phyloP scores from a whole-genome alignment of 2,888 invertebrate genomes.

The Hoplodrina blanda region DNA sequence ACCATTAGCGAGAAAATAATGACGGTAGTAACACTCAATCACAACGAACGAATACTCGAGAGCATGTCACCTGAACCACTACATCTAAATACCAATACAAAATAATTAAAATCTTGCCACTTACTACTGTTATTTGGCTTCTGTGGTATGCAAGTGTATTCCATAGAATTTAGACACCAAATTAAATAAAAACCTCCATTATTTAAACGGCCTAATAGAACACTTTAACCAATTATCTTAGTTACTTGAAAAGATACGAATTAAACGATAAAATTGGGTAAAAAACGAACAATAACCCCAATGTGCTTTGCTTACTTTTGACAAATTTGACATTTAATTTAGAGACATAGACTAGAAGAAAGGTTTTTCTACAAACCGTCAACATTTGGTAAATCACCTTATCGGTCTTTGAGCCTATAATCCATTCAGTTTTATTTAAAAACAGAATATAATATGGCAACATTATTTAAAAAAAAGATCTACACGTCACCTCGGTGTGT shows the following conservation, averaged over 20 bases:
- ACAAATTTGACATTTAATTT: slow-evolving; percentile 74
- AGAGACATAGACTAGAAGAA: slow-evolving; percentile 39
- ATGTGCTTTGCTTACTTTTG: slow-evolving; percentile 75
- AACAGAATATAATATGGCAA: slow-evolving; percentile 39
- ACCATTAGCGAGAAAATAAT: slow-evolving; percentile 81
- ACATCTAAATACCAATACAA: slow-evolving; percentile 70
- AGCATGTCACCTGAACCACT: slow-evolving; percentile 76
- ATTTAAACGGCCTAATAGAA: slow-evolving; percentile 54
- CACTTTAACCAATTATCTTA: slow-evolving; percentile 59
- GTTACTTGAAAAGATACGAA: slow-evolving; percentile 60
- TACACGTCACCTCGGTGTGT: slow-evolving; percentile 81
- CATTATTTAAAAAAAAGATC: slow-evolving; percentile 66
- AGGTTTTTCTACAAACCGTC: slow-evolving; percentile 33
- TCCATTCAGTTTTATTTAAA: slow-evolving; percentile 6
- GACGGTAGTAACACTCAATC: slow-evolving; percentile 73
- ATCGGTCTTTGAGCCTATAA: slow-evolving; percentile 5
- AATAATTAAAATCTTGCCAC: slow-evolving; percentile 74
- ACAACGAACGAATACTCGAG: slow-evolving; percentile 73
- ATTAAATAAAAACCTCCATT: slow-evolving; percentile 79
- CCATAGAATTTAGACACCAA: slow-evolving; percentile 79
- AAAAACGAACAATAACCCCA: slow-evolving; percentile 73
- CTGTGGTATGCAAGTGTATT: slow-evolving; percentile 78
- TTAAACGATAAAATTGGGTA: slow-evolving; percentile 61
- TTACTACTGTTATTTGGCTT: slow-evolving; percentile 83
- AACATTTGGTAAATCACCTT: slow-evolving; percentile 32